These are phyloP conservation scores for Drosophila bocki DNA, from an alignment of 1,140 invertebrate species.

Conservation along the genomic window DNA sequence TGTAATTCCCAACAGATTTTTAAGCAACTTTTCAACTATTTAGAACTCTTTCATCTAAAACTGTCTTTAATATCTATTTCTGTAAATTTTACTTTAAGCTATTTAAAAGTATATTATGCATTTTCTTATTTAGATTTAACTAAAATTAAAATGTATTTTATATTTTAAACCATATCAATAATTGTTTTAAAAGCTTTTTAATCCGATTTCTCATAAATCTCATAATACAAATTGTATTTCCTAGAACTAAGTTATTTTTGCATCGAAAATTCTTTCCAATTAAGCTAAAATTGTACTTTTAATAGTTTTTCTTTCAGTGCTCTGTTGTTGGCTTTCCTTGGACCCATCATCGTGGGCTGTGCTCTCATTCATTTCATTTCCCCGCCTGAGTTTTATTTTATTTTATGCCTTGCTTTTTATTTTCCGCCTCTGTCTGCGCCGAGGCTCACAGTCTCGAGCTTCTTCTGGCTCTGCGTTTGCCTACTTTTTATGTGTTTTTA, in stretches of 20 bases:
- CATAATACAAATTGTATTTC: no score
- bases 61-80: neutral
- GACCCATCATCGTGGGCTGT: conserved; percentile 42
- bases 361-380: conserved; percentile 78
- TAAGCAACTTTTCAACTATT: neutral
- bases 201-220: neutral
- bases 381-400: conserved; percentile 44
- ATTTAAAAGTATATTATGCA: no score
- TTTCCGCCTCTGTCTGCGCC: conserved; percentile 51
- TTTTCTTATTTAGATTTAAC: no score
- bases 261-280: neutral
- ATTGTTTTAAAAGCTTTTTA: neutral
- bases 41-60: neutral
- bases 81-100: neutral
- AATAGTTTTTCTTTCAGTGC: conserved; percentile 20
- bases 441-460: conserved; percentile 14
- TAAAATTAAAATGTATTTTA: neutral
- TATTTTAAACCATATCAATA: neutral
- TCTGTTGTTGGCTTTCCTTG: conserved; percentile 24
- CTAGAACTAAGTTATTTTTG: rapidly evolving
- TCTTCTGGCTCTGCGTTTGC: conserved; percentile 50
- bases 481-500: conserved; percentile 82
- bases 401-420: conserved; percentile 68
- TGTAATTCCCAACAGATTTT: no score
- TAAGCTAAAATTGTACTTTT: no score